Conservation (phyloP, 2,888 invertebrate species). For the Meghimatium bilineatum region DNA sequence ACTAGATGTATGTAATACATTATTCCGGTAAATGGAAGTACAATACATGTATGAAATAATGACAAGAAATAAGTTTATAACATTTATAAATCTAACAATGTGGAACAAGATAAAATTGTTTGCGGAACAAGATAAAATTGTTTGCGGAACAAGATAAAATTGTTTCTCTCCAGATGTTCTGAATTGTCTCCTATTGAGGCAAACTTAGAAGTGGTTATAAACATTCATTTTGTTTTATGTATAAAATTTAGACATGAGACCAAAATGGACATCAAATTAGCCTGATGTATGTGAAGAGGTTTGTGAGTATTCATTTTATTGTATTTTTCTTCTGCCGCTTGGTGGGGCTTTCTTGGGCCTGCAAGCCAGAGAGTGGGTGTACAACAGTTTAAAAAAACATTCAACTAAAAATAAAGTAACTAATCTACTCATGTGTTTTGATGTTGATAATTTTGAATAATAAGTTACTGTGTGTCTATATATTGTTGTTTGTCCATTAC, state of each 20-base stretch:
- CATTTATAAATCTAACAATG: no score
- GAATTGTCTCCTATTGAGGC: constrained; percentile 6
- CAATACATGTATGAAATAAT: not conserved
- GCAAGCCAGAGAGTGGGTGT: constrained; percentile 26
- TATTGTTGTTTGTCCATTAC: no score
- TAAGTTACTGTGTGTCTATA: no score
- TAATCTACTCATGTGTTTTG: not conserved
- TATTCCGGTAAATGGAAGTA: not conserved
- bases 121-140: no score
- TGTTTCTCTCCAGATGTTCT: not conserved
- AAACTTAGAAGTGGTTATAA: not conserved
- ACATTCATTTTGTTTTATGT: not conserved
- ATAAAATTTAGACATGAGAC: not conserved
- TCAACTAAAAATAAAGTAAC: constrained; percentile 16
- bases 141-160: not conserved
- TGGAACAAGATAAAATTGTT: no score
- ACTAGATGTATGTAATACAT: not conserved
- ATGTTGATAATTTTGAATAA: not conserved
- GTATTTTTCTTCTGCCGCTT: constrained; percentile 30
- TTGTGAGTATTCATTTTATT: constrained; percentile 19
- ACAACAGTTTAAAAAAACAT: constrained; percentile 24
- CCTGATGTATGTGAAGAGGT: not conserved
- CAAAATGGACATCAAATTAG: not conserved
- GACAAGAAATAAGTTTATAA: no score
- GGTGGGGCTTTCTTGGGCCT: constrained; percentile 6